phyloP scores from a whole-genome alignment of 2,113 vertebrate species.

The Trichomycterus rosablanca region DNA sequence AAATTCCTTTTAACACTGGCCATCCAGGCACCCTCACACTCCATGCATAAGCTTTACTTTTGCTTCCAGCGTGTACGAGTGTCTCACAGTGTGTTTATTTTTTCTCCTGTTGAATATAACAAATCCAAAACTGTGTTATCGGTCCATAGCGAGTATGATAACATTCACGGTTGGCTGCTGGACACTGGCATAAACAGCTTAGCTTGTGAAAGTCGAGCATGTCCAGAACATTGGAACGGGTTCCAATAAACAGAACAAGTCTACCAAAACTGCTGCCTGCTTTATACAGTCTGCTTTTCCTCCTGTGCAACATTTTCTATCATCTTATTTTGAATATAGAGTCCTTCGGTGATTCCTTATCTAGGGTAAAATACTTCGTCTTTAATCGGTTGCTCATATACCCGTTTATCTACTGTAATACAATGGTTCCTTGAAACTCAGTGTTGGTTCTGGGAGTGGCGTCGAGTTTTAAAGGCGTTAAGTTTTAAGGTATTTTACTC shows the following conservation, averaged over 20 bases:
- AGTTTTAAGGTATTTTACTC: too few relatives aligned
- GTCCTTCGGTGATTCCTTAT: too few relatives aligned
- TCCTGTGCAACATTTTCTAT: neutral
- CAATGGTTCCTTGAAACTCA: too few relatives aligned
- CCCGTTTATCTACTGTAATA: too few relatives aligned
- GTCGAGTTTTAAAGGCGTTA: too few relatives aligned
- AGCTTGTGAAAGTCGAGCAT: slow-evolving; percentile 49
- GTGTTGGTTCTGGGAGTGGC: too few relatives aligned
- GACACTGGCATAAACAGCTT: slow-evolving; percentile 56
- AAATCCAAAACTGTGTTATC: slow-evolving; percentile 53
- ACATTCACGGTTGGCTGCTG: slow-evolving; percentile 58
- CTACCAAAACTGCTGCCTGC: neutral
- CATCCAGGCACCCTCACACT: too few relatives aligned
- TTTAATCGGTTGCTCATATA: too few relatives aligned
- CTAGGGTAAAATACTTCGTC: too few relatives aligned
- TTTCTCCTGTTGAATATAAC: slow-evolving; percentile 29
- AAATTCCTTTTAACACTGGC: too few relatives aligned
- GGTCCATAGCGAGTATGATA: slow-evolving; percentile 47
- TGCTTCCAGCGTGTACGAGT: neutral
- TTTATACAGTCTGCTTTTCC: slow-evolving; percentile 15
- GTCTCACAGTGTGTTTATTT: slow-evolving; percentile 11
- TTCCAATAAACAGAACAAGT: slow-evolving; percentile 43
- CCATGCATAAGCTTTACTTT: too few relatives aligned
- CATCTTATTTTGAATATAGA: neutral
- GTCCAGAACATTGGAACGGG: slow-evolving; percentile 54